Conservation (phyloP, 1,140 invertebrate genomes). For the Ostrea edulis region DNA sequence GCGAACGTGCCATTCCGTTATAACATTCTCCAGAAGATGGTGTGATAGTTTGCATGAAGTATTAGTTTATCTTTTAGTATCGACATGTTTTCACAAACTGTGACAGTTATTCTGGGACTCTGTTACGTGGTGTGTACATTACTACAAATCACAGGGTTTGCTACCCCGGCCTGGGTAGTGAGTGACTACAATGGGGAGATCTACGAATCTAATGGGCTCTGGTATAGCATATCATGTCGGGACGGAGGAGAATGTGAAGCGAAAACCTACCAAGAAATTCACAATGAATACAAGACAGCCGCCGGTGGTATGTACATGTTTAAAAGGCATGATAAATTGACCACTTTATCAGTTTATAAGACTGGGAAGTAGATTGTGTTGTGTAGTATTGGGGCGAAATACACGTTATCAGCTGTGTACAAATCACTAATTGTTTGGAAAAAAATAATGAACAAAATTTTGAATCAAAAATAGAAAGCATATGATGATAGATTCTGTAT, state of each 20-base stretch:
- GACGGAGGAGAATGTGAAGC: neutral
- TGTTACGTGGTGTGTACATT: neutral
- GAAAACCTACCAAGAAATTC: slow-evolving; percentile 9
- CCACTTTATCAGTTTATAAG: neutral
- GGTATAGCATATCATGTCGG: neutral
- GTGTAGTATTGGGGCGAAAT: too few relatives aligned
- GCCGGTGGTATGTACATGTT: slow-evolving; percentile 1
- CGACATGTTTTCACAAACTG: neutral
- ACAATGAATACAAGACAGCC: neutral
- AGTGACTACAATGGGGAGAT: slow-evolving; percentile 25
- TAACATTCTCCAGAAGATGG: neutral
- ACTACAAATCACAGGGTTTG: slow-evolving; percentile 24
- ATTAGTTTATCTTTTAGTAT: neutral
- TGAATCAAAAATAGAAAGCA: too few relatives aligned
- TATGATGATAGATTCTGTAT: too few relatives aligned
- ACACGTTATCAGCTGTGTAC: too few relatives aligned
- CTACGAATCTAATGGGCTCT: neutral
- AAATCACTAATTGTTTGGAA: too few relatives aligned
- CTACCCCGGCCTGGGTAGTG: slow-evolving; percentile 14
- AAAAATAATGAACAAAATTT: too few relatives aligned
- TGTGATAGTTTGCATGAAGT: neutral
- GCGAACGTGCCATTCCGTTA: neutral
- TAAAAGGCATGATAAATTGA: neutral
- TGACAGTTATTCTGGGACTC: neutral
- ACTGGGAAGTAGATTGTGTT: neutral